phyloP scores from a whole-genome alignment of 2,888 invertebrate species.

The Cataglyphis rosenhaueri region DNA sequence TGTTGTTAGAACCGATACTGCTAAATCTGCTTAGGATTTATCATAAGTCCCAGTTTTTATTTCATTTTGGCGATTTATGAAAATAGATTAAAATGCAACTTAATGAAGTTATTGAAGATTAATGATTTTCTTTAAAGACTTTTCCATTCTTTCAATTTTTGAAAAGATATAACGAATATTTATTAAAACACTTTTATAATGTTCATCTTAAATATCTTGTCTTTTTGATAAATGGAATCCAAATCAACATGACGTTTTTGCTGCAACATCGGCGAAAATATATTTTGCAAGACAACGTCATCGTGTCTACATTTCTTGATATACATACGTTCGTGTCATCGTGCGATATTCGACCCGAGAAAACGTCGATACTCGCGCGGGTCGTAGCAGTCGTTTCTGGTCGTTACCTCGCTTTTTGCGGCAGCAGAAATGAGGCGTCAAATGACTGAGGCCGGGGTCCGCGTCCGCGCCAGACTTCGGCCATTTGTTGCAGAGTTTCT shows the following conservation, averaged over 20 bases:
- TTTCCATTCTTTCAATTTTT: neutral
- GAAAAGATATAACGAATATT: neutral
- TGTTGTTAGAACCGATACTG: conserved; percentile 18
- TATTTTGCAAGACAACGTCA: neutral
- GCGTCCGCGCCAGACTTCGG: conserved; percentile 74
- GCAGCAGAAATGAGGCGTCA: conserved; percentile 79
- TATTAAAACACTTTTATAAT: neutral
- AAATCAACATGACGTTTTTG: neutral
- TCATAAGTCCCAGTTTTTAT: neutral
- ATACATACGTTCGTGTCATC: conserved; percentile 35
- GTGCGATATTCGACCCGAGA: conserved; percentile 30
- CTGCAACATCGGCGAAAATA: neutral
- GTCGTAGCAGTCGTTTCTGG: conserved; percentile 63
- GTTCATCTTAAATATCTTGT: neutral
- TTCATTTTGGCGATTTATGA: neutral
- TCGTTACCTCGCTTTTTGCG: conserved; percentile 75
- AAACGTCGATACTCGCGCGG: conserved; percentile 64
- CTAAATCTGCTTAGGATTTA: neutral
- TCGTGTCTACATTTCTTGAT: neutral
- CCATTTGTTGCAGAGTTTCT: conserved; percentile 79
- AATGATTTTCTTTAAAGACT: neutral
- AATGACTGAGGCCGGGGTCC: conserved; percentile 74
- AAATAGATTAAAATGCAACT: conserved; percentile 26
- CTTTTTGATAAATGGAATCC: neutral
- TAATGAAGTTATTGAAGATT: conserved; percentile 8